A percentile compares a stretch with the other conserved stretches of the same genome.
Evolutionary conservation across 2,797 vertebrate species (phyloP).

Genomic region (Sebastes itinus): DNA sequence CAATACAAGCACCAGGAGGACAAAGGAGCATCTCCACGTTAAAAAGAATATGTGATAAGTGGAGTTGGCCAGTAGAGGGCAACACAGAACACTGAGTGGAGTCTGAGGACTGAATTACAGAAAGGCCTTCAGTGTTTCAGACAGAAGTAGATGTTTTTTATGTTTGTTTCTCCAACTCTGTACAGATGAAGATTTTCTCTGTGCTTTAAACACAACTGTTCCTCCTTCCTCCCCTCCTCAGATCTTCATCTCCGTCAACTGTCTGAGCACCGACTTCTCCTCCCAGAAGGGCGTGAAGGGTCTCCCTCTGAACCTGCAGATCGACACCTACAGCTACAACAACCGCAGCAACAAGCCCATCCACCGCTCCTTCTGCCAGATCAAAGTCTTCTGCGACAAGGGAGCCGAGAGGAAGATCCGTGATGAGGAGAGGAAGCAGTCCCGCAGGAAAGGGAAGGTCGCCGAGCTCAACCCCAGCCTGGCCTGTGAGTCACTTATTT

Average conservation of each 20-base stretch:
- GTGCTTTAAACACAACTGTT: background rate
- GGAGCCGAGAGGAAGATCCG: constrained; percentile 98
- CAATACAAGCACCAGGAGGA: constrained; percentile 33
- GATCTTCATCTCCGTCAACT: constrained; percentile 99
- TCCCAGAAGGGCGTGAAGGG: constrained; percentile 99
- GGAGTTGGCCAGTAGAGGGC: constrained; percentile 61
- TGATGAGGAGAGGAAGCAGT: constrained; percentile 98
- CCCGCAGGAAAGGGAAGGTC: constrained; percentile 96
- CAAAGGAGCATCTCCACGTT: constrained; percentile 12
- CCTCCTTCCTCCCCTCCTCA: constrained; percentile 53
- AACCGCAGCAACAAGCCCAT: constrained; percentile 99
- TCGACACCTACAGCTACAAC: constrained; percentile 99
- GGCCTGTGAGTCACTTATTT: constrained; percentile 75
- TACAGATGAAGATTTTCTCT: background rate
- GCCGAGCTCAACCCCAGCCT: constrained; percentile 83
- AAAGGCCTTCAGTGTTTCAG: background rate
- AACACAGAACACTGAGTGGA: constrained; percentile 39
- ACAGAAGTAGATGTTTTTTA: background rate
- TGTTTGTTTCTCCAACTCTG: background rate
- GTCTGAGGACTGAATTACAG: background rate
- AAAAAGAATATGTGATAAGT: constrained; percentile 20
- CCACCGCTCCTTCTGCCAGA: constrained; percentile 97
- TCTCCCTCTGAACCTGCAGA: constrained; percentile 95
- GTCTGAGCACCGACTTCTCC: constrained; percentile 98
- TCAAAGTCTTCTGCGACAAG: constrained; percentile 99